Evolutionary conservation across 30 jellyfish, hydroid and myxozoan genomes (phyloP), one percentile per base, ranked within the genome.

Genomic region (Chrysaora quinquecirrha): DNA sequence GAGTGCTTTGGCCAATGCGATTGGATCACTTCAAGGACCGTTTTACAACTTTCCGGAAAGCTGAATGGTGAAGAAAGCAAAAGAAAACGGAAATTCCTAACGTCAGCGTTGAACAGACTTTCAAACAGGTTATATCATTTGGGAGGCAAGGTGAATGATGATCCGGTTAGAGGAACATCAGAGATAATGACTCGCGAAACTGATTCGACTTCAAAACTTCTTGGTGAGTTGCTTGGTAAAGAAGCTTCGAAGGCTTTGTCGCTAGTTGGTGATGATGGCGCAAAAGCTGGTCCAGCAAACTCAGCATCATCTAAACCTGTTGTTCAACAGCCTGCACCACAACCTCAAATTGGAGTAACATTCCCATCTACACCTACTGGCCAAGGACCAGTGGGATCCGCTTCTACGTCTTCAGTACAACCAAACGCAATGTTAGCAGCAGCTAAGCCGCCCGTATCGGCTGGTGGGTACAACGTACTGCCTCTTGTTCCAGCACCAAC

Each of bases 331-430:
- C 68, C 68, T 19, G 29, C 68, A 3, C 25, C 68, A 19, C 68
- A 82, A 34, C 72, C 92, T 0, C 78, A 50, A 49, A 66, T 75
- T 30, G 82, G 66, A 48, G 24, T 47, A 18, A 64, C 90, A n/a
- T 65, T 83, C 3, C 67, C 66, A 18, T 82, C 92, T 49, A 82
- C 92, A 48, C 92, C 92, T 14, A 34, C 85, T 2, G 92, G 92
- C 1, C 92, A 82, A 52, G 92, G 92, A 0, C 92, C 92, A 22
- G 85, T 81, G 0, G 92, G 92, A 1, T 82, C 92, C 22, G 78
- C 70, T 28, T 64, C 90, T 0, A 21, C 90, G 16, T 64, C 46
- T 49, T 80, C 90, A 2, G 71, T 82, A 11, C 14, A 21, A 31
- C 76, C 83, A 0, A 49, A 48, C 58, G 68, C 30, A 34, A 34